Conservation (phyloP, 2,888 invertebrate species). For the Sphinx pinastri region DNA sequence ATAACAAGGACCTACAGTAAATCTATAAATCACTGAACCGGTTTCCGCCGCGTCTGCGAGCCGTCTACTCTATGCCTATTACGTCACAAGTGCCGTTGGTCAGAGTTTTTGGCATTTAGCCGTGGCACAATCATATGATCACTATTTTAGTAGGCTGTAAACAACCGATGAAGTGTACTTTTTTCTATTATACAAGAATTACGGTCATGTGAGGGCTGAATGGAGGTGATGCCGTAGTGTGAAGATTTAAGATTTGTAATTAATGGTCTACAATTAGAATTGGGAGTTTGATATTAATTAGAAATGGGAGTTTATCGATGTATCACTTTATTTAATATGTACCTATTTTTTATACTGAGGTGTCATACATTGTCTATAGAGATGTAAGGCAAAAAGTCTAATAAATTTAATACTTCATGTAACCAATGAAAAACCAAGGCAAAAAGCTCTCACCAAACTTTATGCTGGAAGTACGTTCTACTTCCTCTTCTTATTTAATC, state of each 20-base stretch:
- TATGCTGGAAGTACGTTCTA: too few relatives aligned
- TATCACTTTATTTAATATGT: too few relatives aligned
- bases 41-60: not conserved
- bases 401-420: too few relatives aligned
- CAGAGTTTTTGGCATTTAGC: slow-evolving; percentile 59
- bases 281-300: not conserved
- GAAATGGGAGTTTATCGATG: not conserved
- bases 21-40: not conserved
- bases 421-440: too few relatives aligned
- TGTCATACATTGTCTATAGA: too few relatives aligned
- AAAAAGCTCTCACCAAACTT: too few relatives aligned
- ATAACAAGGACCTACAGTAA: not conserved
- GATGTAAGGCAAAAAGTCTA: too few relatives aligned
- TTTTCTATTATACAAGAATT: not conserved
- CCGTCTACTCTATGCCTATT: slow-evolving; percentile 13
- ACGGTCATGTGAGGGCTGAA: not conserved
- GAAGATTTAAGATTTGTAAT: not conserved
- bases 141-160: slow-evolving; percentile 28
- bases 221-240: not conserved
- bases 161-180: not conserved
- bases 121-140: slow-evolving; percentile 53
- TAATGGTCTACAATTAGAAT: not conserved
- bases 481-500: too few relatives aligned
- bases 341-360: too few relatives aligned
- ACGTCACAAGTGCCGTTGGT: slow-evolving; percentile 31